These are phyloP conservation scores for Eurystomus gularis DNA, from an alignment of 2,113 vertebrate species.

Conservation along the genomic window DNA sequence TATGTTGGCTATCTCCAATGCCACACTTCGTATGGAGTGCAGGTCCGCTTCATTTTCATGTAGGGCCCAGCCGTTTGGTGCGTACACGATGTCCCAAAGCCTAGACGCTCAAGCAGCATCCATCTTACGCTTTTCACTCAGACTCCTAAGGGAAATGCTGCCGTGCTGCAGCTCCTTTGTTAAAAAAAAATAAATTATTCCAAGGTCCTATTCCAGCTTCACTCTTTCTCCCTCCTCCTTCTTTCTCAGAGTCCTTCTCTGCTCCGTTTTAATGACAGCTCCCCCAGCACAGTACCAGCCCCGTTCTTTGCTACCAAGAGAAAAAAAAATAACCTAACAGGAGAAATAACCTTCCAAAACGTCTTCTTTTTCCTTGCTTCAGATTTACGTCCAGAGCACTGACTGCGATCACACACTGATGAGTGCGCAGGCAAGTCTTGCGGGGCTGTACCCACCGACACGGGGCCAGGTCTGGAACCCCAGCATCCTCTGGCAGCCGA, in stretches of 20 bases:
- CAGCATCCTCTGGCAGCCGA: slow-evolving; percentile 79
- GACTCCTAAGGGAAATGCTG: not conserved
- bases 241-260: not conserved
- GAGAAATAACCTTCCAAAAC: not conserved
- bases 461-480: slow-evolving; percentile 65
- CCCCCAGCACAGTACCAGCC: not conserved
- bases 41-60: too few relatives aligned
- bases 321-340: not conserved
- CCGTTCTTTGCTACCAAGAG: not conserved
- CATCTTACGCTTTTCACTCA: not conserved
- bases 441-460: slow-evolving; percentile 76
- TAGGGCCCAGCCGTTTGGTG: too few relatives aligned
- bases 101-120: too few relatives aligned
- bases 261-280: not conserved
- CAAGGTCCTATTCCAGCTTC: not conserved
- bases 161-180: too few relatives aligned
- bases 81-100: too few relatives aligned
- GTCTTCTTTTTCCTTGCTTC: not conserved
- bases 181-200: too few relatives aligned
- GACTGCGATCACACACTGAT: slow-evolving; percentile 83
- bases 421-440: slow-evolving; percentile 82
- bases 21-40: too few relatives aligned
- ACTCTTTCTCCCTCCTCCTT: not conserved
- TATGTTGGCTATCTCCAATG: too few relatives aligned
- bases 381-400: slow-evolving; percentile 83